Evolutionary conservation across 2,888 invertebrate genomes (phyloP).

Genomic region (Eremobia ochroleuca): DNA sequence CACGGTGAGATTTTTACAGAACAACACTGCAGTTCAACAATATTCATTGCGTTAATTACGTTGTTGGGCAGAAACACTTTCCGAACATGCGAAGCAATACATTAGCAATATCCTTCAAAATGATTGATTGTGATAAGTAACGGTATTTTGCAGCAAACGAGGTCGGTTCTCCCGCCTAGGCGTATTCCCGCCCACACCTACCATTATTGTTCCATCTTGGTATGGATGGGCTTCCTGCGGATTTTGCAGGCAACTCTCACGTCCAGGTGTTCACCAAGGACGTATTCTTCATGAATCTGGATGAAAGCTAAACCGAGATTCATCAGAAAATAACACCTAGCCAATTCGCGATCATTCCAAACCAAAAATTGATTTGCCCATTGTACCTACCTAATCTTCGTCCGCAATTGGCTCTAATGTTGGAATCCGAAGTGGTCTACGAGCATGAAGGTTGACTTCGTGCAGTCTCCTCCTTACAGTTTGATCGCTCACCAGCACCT

Average conservation of each 20-base stretch:
- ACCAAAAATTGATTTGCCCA: too few species aligned
- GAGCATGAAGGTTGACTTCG: neutral
- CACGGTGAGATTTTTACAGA: too few species aligned
- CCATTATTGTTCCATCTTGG: neutral
- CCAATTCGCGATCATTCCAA: too few species aligned
- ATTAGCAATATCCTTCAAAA: too few species aligned
- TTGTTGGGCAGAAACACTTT: too few species aligned
- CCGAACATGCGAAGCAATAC: too few species aligned
- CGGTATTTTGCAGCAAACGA: neutral
- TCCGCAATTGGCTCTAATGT: too few species aligned
- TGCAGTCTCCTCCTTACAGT: neutral
- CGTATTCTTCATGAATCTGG: neutral
- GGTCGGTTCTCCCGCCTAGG: neutral
- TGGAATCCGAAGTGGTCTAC: neutral
- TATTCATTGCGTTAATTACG: too few species aligned
- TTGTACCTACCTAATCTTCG: too few species aligned
- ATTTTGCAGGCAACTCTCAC: neutral
- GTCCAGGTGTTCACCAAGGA: neutral
- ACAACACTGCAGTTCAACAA: too few species aligned
- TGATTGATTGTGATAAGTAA: too few species aligned
- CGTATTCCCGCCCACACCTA: neutral
- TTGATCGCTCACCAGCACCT: neutral
- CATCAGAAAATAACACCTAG: neutral
- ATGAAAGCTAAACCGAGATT: neutral
- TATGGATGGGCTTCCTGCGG: neutral